These are phyloP conservation scores for Baryphthengus martii DNA, from an alignment of 2,113 vertebrate genomes.

Conservation along the genomic window DNA sequence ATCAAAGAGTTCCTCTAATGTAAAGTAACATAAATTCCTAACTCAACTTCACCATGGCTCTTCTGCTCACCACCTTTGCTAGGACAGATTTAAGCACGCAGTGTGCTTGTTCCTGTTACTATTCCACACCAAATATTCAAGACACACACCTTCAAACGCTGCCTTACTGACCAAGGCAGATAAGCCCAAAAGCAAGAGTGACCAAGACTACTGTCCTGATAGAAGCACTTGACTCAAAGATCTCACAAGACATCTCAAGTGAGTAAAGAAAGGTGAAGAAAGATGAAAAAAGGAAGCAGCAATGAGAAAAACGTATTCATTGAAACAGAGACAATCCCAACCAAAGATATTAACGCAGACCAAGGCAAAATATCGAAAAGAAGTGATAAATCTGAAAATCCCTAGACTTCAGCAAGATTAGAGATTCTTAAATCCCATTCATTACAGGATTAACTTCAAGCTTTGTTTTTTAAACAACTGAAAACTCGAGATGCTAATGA, in stretches of 20 bases:
- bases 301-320: not conserved
- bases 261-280: not conserved
- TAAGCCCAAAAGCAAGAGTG: not conserved
- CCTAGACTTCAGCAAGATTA: not conserved
- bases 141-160: not conserved
- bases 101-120: not conserved
- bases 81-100: not conserved
- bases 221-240: not conserved
- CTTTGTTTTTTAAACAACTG: not conserved
- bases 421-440: not conserved
- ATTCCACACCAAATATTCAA: not conserved
- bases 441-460: not conserved
- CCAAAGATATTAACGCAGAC: rapidly evolving
- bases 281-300: not conserved
- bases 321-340: not conserved
- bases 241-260: not conserved
- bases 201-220: not conserved
- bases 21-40: not conserved
- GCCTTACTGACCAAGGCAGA: not conserved
- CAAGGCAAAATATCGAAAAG: not conserved
- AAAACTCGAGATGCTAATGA: not conserved
- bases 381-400: not conserved
- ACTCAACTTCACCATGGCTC: not conserved
- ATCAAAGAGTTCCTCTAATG: not conserved
- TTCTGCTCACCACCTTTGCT: not conserved